Base-by-base conservation (phyloP, 2,113 vertebrate genomes). In the Falco punctatus region DNA sequence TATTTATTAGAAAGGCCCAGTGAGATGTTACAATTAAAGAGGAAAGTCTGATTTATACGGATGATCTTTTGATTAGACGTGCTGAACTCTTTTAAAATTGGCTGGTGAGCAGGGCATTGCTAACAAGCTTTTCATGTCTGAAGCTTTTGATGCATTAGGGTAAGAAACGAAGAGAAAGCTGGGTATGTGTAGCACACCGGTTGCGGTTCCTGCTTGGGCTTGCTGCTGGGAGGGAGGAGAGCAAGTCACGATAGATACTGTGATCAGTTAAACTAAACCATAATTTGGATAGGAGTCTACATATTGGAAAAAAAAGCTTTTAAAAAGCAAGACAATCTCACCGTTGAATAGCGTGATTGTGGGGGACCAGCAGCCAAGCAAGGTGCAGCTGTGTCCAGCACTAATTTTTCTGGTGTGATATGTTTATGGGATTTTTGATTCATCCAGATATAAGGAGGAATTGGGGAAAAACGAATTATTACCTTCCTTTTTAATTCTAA, bases 1-100 rank as follows among this genome's bases (percentile, higher is more conserved):
- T 91, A 93, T 93, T 91, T 95, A 91, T 95, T 79, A 66, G 51
- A 65, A 82, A 82, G 22, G 51, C 42, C 61, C 48, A 10, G 84
- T 19, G 87, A 95, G 91, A 75, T 32, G 40, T 48, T 75, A 61
- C 75, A 73, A 83, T 91, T 86, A 75, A 55, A 91, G 54, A 91
- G 35, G 72, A 79, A 74, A 86, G 35, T 23, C 55, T 95, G 81
- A 71, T 89, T 86, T 83, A 62, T 82, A 57, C 0, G 11, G 81
- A 48, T 91, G 71, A 82, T 86, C 81, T 86, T 88, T 91, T 86
- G 83, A 86, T 89, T 86, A 91, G 66, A 38, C 33, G 49, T 17
- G 28, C 59, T 89, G 88, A 82, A 79, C 24, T 65, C 78, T 46
- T 28, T 48, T 51, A 82, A 86, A 82, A 65, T 30, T 48, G 48